phyloP scores from a whole-genome alignment of 2,113 vertebrate species.

The Mesoclemmys tuberculata region DNA sequence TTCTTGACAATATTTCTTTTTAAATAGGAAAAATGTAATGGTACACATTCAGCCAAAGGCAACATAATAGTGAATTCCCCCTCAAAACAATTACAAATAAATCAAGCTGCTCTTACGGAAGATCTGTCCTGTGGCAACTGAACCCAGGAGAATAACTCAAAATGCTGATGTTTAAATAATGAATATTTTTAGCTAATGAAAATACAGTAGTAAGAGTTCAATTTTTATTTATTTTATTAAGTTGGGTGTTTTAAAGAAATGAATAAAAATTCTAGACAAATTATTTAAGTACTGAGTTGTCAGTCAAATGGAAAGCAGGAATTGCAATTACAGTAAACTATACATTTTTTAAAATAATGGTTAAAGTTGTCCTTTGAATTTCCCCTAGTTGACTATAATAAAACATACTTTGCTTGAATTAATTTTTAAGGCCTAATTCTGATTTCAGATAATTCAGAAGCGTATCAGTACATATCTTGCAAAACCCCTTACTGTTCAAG shows the following conservation, averaged over 20 bases:
- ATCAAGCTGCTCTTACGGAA: not conserved
- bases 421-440: not conserved
- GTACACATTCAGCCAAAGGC: not conserved
- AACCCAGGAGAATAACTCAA: not conserved
- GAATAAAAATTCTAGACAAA: not conserved
- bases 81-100: not conserved
- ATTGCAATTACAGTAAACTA: not conserved
- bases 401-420: not conserved
- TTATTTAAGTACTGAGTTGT: not conserved
- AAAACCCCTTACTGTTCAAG: not conserved
- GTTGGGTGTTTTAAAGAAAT: not conserved
- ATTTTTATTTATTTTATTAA: not conserved
- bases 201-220: not conserved
- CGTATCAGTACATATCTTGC: not conserved
- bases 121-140: not conserved
- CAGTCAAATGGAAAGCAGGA: not conserved
- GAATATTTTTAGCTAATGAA: not conserved
- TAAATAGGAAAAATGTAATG: constrained; percentile 27
- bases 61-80: not conserved
- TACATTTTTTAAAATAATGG: not conserved
- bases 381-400: not conserved
- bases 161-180: not conserved
- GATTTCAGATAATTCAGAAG: not conserved
- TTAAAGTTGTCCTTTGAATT: not conserved
- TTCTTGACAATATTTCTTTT: constrained; percentile 49